Evolutionary conservation across 2,797 vertebrate genomes (phyloP).

Genomic region (Poeciliopsis presidionis): DNA sequence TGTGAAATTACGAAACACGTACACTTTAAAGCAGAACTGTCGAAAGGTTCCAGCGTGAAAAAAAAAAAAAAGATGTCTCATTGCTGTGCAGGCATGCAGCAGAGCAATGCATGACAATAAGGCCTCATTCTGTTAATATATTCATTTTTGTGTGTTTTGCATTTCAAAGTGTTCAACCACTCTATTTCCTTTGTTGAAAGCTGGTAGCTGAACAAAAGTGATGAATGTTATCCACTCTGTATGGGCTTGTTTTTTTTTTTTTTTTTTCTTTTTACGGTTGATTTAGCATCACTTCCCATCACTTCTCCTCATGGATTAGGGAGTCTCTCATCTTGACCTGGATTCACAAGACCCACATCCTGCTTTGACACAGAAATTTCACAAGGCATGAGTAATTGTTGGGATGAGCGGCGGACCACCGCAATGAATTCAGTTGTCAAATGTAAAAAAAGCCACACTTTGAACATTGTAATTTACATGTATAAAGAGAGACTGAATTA

Average conservation of each 20-base stretch:
- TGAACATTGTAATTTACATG: neutral
- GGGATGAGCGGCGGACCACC: neutral
- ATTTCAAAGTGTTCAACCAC: slow-evolving; percentile 23
- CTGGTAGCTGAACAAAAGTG: slow-evolving; percentile 9
- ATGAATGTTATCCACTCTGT: slow-evolving; percentile 31
- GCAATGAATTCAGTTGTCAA: neutral
- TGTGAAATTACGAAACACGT: neutral
- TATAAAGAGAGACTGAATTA: neutral
- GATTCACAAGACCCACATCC: slow-evolving; percentile 50
- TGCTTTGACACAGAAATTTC: slow-evolving; percentile 52
- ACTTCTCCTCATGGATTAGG: slow-evolving; percentile 63
- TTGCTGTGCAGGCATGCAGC: neutral
- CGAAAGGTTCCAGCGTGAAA: neutral
- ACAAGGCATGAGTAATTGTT: neutral
- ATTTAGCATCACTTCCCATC: slow-evolving; percentile 54
- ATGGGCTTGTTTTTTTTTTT: slow-evolving; percentile 53
- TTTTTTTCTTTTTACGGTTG: slow-evolving; percentile 57
- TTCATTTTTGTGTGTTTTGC: neutral
- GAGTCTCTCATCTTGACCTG: slow-evolving; percentile 68
- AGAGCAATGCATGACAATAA: neutral
- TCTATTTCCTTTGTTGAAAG: slow-evolving; percentile 37
- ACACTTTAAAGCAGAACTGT: slow-evolving; percentile 12
- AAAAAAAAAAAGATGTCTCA: too few species aligned
- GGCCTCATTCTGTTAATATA: neutral
- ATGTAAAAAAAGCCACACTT: too few species aligned